Percentiles rank a stretch among this genome's conserved stretches.
Conservation (phyloP, 2,888 invertebrate species). For the Mesorhabditis spiculigera region DNA sequence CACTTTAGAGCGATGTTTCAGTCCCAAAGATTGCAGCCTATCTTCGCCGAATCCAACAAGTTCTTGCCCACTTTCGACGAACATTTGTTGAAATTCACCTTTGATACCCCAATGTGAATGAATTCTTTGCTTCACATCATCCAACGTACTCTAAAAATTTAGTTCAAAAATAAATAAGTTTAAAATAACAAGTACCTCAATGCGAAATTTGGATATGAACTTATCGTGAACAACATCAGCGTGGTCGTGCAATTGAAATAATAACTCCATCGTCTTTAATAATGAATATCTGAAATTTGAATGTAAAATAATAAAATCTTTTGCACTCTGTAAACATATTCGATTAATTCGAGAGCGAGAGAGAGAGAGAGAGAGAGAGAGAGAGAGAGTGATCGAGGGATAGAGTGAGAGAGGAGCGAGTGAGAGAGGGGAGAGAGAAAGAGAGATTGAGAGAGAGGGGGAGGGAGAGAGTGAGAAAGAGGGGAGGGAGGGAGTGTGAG, state of each 20-base stretch:
- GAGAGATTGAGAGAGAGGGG: too few relatives aligned
- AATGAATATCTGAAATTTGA: not conserved
- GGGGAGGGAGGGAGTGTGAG: too few relatives aligned
- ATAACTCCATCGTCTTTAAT: slow-evolving; percentile 15
- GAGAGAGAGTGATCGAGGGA: too few relatives aligned
- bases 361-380: too few relatives aligned
- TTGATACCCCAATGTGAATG: slow-evolving; percentile 10
- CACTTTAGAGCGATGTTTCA: slow-evolving; percentile 12
- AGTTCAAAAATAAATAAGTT: slow-evolving; percentile 12
- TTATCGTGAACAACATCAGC: slow-evolving; percentile 13
- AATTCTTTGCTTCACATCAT: slow-evolving; percentile 12
- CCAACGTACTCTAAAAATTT: slow-evolving; percentile 13
- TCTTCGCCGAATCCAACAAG: slow-evolving; percentile 11
- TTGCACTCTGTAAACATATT: slow-evolving; percentile 8
- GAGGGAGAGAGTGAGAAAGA: too few relatives aligned
- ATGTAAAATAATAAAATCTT: too few relatives aligned
- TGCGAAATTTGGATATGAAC: slow-evolving; percentile 12
- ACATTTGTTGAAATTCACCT: slow-evolving; percentile 12
- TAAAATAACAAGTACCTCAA: slow-evolving; percentile 12
- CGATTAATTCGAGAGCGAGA: not conserved
- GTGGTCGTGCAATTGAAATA: slow-evolving; percentile 12
- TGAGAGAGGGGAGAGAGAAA: too few relatives aligned
- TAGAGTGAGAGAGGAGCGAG: too few relatives aligned
- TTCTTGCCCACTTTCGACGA: slow-evolving; percentile 12
- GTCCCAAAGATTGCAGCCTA: slow-evolving; percentile 13